These are phyloP conservation scores for Cecidostiba fungosa DNA, from an alignment of 2,888 invertebrate genomes.

Conservation along the genomic window DNA sequence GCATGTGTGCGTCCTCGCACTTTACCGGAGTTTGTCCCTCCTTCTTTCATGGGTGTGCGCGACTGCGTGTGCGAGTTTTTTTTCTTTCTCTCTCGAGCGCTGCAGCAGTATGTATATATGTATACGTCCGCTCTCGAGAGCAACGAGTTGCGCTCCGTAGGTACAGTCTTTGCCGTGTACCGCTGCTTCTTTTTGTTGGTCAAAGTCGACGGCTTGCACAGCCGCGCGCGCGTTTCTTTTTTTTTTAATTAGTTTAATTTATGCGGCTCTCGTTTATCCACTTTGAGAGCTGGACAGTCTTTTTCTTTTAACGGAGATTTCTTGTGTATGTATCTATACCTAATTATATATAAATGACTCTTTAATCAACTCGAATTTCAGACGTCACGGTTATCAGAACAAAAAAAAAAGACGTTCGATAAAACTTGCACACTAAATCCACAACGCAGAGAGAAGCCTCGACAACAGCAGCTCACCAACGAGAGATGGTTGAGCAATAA, in stretches of 20 bases:
- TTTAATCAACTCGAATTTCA: background rate
- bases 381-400: background rate
- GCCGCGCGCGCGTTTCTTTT: background rate
- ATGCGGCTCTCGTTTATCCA: background rate
- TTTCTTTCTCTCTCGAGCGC: background rate
- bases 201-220: background rate
- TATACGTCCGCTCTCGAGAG: background rate
- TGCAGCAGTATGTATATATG: too few relatives aligned
- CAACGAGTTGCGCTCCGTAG: background rate
- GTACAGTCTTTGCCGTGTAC: background rate
- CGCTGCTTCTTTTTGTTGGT: background rate
- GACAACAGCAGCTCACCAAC: background rate
- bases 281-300: background rate
- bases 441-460: background rate
- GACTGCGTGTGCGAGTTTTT: background rate
- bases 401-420: background rate
- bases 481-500: background rate
- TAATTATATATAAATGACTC: too few relatives aligned
- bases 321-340: too few relatives aligned
- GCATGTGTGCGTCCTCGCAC: conserved; percentile 1
- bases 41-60: background rate
- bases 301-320: too few relatives aligned
- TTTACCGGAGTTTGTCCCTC: conserved; percentile 22
- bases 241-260: background rate
- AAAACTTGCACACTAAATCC: too few relatives aligned